Evolutionary conservation across 2,113 vertebrate genomes (phyloP), one percentile per base, ranked within the genome.

Genomic region (Sebastes fasciatus): DNA sequence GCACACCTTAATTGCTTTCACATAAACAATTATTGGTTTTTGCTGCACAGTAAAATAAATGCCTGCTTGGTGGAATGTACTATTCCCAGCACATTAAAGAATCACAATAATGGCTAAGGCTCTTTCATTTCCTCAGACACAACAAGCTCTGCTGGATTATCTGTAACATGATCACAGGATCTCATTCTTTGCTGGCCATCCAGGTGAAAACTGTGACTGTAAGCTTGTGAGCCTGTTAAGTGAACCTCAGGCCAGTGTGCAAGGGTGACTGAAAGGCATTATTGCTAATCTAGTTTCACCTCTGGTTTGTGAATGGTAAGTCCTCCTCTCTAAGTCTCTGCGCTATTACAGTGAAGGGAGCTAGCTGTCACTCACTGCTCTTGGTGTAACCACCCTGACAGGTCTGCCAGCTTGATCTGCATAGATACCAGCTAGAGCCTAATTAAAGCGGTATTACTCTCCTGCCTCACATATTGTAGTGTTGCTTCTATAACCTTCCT

Each of bases 391-490:
- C 55, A 62, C 57, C 16, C 75, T 80, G 63, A 88, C 89, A 81
- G 79, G 23, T 79, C 54, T 80, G 74, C 74, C 73, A 67, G 52
- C 42, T 72, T 60, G 26, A 82, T 69, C 81, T 85, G 67, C 52
- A 64, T 46, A 69, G 69, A 82, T 51, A 81, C 48, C 16, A 54
- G 72, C 71, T 72, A 19, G 51, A 81, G 79, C 70, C 76, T 88
- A 89, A 90, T 90, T 83, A 86, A 88, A 78, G 55, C 13, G 3
- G 64, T 74, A 71, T 67, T 85, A 54, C 65, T 71, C 62, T 75
- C 79, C 66, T 26, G 61, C 60, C 76, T 84, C 60, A 34, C 34
- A 67, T 76, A 67, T 55, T 83, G 45, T 34, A 42, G 42, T 46
- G 54, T 77, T 80, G 73, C 61, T 84, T 66, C 76, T 77, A 17